Percentiles rank a stretch among this genome's conserved stretches.
phyloP scores from a whole-genome alignment of 2,888 invertebrate genomes.

The Amblyjoppa proteus region DNA sequence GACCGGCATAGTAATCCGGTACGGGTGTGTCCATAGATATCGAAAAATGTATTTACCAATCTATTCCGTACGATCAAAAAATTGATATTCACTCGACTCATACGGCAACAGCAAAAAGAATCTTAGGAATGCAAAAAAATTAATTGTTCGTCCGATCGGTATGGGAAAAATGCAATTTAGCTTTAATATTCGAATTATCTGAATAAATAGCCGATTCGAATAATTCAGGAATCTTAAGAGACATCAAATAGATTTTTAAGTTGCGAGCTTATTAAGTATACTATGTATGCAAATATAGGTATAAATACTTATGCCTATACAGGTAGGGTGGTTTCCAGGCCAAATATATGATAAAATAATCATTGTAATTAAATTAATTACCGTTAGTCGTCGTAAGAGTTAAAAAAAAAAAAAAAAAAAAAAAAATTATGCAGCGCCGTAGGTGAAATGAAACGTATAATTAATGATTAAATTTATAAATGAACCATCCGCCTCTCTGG shows the following conservation, averaged over 20 bases:
- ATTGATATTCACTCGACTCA: slow-evolving; percentile 9
- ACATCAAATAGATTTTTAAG: slow-evolving; percentile 8
- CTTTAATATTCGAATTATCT: slow-evolving; percentile 25
- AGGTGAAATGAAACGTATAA: slow-evolving; percentile 1
- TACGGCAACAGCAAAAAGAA: slow-evolving; percentile 5
- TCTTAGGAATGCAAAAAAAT: not conserved
- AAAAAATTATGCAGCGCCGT: not conserved
- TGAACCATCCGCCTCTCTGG: not conserved
- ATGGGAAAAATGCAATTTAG: slow-evolving; percentile 75
- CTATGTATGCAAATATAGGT: slow-evolving; percentile 46
- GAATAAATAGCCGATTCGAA: slow-evolving; percentile 17
- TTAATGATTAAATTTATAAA: not conserved
- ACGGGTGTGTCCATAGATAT: not conserved
- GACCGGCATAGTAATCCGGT: not conserved
- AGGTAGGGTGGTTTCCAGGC: slow-evolving; percentile 15
- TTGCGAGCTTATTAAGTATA: slow-evolving; percentile 60
- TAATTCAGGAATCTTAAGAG: not conserved
- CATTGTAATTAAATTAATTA: slow-evolving; percentile 17
- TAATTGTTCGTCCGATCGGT: slow-evolving; percentile 44
- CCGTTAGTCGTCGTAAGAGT: not conserved
- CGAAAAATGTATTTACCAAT: not conserved
- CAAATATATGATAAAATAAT: slow-evolving; percentile 15
- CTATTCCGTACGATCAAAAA: not conserved
- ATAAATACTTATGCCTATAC: slow-evolving; percentile 10
- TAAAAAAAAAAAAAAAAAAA: not conserved